Percentiles rank a stretch among this genome's conserved stretches.
These are phyloP conservation scores for Lapara coniferarum DNA, from an alignment of 2,888 invertebrate species.

Conservation along the genomic window DNA sequence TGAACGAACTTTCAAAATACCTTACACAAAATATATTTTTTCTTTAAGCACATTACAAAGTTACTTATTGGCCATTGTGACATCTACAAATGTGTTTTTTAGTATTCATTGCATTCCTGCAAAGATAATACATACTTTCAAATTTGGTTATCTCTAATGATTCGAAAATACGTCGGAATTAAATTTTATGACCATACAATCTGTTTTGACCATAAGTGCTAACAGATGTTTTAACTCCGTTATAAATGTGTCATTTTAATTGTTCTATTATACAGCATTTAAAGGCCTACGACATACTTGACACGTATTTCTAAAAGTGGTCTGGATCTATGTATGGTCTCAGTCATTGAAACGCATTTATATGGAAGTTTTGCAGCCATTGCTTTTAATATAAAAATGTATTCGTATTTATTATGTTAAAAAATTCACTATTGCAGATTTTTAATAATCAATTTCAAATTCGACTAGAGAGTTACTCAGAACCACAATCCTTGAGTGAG, in stretches of 20 bases:
- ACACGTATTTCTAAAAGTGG: constrained; percentile 7
- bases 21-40: too few relatives aligned
- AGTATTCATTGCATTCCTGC: neutral
- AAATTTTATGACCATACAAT: constrained; percentile 17
- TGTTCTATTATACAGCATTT: constrained; percentile 13
- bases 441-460: neutral
- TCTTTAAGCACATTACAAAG: too few relatives aligned
- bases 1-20: neutral
- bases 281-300: constrained; percentile 5
- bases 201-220: constrained; percentile 13
- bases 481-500: constrained; percentile 4
- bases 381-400: neutral
- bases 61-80: too few relatives aligned
- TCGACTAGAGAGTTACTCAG: neutral
- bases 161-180: neutral
- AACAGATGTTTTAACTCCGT: constrained; percentile 13
- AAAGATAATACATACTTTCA: constrained; percentile 3
- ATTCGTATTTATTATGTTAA: neutral
- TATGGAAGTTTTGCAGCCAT: constrained; percentile 24
- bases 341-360: constrained; percentile 32
- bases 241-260: neutral
- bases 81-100: neutral
- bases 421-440: neutral
- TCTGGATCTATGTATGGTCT: constrained; percentile 11
- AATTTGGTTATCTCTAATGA: neutral